Evolutionary conservation across 2,888 invertebrate species (phyloP).

Genomic region (Ectobius pallidus): DNA sequence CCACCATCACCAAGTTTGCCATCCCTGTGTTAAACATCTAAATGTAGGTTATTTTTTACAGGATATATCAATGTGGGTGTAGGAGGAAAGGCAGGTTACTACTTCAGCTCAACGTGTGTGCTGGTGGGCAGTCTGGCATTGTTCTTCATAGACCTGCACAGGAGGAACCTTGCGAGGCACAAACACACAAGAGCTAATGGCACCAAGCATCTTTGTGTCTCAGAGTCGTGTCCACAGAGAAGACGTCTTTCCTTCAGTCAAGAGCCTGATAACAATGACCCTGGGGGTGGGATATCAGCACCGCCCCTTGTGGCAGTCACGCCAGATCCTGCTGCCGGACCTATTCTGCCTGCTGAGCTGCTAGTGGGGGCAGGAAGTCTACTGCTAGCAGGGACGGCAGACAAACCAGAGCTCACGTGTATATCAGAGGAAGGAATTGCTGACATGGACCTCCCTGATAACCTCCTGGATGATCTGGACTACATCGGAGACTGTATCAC

Average conservation of each 20-base stretch:
- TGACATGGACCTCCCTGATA: constrained; percentile 82
- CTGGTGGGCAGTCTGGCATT: constrained; percentile 76
- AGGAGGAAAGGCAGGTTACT: constrained; percentile 81
- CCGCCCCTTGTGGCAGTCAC: constrained; percentile 29
- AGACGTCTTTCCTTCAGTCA: constrained; percentile 64
- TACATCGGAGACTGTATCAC: constrained; percentile 84
- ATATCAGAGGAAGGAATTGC: constrained; percentile 86
- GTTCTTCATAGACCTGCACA: constrained; percentile 81
- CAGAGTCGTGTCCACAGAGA: constrained; percentile 63
- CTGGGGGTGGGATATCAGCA: neutral
- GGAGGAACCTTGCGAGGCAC: constrained; percentile 70
- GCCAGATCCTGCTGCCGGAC: neutral
- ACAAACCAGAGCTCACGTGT: constrained; percentile 79
- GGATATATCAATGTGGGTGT: constrained; percentile 81
- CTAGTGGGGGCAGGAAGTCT: constrained; percentile 59
- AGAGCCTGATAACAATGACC: constrained; percentile 53
- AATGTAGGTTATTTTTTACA: too few relatives aligned
- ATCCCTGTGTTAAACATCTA: too few relatives aligned
- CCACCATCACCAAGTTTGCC: too few relatives aligned
- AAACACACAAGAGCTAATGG: constrained; percentile 70
- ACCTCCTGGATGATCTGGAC: constrained; percentile 77
- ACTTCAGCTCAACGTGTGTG: constrained; percentile 81
- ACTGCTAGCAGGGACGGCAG: constrained; percentile 57
- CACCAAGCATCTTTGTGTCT: constrained; percentile 62
- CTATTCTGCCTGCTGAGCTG: constrained; percentile 51